Evolutionary conservation across 2,888 invertebrate species (phyloP).

Genomic region (Eupithecia insigniata): DNA sequence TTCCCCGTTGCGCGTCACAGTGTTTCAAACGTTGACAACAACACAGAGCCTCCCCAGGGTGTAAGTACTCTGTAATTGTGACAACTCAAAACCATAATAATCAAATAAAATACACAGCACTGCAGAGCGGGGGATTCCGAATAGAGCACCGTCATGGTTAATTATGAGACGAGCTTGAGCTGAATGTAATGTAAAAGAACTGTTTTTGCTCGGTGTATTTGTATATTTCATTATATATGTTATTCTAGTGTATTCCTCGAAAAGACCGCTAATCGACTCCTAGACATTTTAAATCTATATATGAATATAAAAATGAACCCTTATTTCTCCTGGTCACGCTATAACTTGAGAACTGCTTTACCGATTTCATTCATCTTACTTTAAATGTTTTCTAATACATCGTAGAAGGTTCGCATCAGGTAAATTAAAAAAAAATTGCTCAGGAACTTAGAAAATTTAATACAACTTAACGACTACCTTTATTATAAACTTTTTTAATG

Average conservation of each 20-base stretch:
- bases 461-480: too few relatives aligned
- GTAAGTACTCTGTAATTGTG: conserved; percentile 41
- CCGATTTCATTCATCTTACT: too few relatives aligned
- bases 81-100: conserved; percentile 43
- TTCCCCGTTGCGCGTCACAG: conserved; percentile 39
- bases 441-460: too few relatives aligned
- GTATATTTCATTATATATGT: neutral
- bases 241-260: neutral
- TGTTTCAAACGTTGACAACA: conserved; percentile 43
- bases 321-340: too few relatives aligned
- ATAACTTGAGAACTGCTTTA: too few relatives aligned
- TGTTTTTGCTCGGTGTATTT: neutral
- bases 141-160: conserved; percentile 26
- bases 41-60: conserved; percentile 40
- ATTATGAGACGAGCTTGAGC: conserved; percentile 24
- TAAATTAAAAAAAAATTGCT: too few relatives aligned
- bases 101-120: conserved; percentile 41
- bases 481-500: too few relatives aligned
- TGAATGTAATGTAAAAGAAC: conserved; percentile 14
- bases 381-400: too few relatives aligned
- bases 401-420: too few relatives aligned
- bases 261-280: too few relatives aligned
- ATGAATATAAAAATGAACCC: too few relatives aligned
- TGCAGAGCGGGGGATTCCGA: conserved; percentile 30
- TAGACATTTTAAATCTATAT: too few relatives aligned